Percentiles rank a stretch among this genome's conserved stretches.
Conservation (phyloP, 2,113 vertebrate species). For the Lethenteron reissneri region DNA sequence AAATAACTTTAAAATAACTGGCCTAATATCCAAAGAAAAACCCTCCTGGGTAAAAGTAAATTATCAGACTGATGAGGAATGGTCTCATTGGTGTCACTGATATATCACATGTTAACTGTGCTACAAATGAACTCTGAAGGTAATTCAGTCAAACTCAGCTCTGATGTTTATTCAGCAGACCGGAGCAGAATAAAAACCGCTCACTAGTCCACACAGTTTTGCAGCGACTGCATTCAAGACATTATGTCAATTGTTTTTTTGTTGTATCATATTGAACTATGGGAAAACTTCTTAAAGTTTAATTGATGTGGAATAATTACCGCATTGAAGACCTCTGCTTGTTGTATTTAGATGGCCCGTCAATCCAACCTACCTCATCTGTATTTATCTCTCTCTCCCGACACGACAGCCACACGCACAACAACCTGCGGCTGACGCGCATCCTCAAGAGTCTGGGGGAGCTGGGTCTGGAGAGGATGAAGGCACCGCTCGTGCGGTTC, state of each 20-base stretch:
- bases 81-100: no score
- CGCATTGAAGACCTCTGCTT: neutral
- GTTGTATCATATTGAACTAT: neutral
- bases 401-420: slow-evolving; percentile 63
- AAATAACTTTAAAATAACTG: no score
- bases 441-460: slow-evolving; percentile 94
- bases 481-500: slow-evolving; percentile 59
- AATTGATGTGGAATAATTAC: slow-evolving; percentile 8
- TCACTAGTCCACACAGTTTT: no score
- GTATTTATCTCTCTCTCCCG: slow-evolving; percentile 12
- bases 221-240: neutral
- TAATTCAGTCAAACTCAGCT: no score
- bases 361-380: slow-evolving; percentile 7
- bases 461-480: slow-evolving; percentile 81
- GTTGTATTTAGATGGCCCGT: slow-evolving; percentile 6
- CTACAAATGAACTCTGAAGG: no score
- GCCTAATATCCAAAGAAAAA: no score
- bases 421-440: slow-evolving; percentile 85
- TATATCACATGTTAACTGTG: no score
- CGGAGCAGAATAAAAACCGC: no score
- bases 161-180: no score
- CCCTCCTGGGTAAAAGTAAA: no score
- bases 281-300: neutral
- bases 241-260: neutral
- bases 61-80: no score